Evolutionary conservation across 1,140 invertebrate genomes (phyloP), one percentile per base, ranked within the genome.

Genomic region (Episyrphus balteatus): DNA sequence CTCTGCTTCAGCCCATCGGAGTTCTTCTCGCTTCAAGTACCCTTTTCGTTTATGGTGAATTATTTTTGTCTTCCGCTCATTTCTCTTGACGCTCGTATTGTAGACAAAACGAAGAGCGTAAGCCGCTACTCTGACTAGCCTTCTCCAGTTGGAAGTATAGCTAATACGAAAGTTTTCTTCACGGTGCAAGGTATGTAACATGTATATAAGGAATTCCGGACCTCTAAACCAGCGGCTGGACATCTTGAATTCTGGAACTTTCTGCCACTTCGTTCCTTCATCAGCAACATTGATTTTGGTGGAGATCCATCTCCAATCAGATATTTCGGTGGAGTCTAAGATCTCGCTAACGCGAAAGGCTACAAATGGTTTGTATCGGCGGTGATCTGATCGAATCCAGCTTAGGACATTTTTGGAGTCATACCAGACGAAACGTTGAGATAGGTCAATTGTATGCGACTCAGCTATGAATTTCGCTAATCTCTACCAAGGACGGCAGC

Each of bases 311-410:
- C 50, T 38, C 56, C 60, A 59, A 39, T 53, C 36, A 1, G 10
- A 2, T 7, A 30, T n/a, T 2, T 51, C 18, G 1, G 56, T 57
- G 1, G 53, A 9, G 12, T 64, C 51, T 8, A 61, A 58, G 9
- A 74, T 73, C 50, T 67, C 53, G 0, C 49, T 49, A 0, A 71
- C 45, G 9, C 68, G 44, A 47, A 70, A 63, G 0, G 62, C 56
- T 0, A 73, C 66, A 50, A 62, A 73, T 0, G 59, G 47, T 38
- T 58, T 64, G 44, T 64, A 66, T 0, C 31, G 36, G n/a, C 49
- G n/a, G 0, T 57, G 37, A 19, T 57, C 44, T 6, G 46, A 47
- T 33, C 50, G 37, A 1, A 72, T 54, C 67, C 69, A 70, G 8
- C 21, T 26, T 5, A 26, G 21, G 8, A 26, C 8, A 8, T 26